phyloP scores from a whole-genome alignment of 2,888 invertebrate genomes.

The Lymantria monacha region DNA sequence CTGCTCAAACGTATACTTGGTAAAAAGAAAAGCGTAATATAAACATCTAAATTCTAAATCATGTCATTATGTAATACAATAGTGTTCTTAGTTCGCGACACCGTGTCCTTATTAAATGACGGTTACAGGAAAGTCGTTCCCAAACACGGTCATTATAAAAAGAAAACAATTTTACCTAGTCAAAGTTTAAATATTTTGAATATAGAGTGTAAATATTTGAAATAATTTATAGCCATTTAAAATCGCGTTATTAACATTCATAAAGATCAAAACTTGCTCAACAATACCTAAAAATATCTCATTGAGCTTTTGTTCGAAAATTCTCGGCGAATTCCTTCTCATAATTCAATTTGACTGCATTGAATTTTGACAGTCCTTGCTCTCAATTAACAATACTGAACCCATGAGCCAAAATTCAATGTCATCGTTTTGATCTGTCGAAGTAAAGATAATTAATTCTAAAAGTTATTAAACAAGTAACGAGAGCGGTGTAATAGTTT shows the following conservation, averaged over 20 bases:
- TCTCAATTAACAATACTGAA: conserved; percentile 27
- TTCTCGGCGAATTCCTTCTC: conserved; percentile 27
- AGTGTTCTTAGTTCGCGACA: no score
- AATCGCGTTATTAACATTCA: not conserved
- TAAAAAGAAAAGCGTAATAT: no score
- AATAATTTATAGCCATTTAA: no score
- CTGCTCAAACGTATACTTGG: no score
- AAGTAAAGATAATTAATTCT: conserved; percentile 21
- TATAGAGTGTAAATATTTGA: no score
- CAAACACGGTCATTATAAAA: no score
- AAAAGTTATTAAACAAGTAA: conserved; percentile 29
- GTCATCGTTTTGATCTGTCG: conserved; percentile 25
- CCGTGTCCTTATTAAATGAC: no score
- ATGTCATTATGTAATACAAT: no score
- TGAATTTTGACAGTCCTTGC: conserved; percentile 29
- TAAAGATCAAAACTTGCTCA: conserved; percentile 9
- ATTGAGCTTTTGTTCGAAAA: conserved; percentile 23
- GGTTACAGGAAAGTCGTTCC: no score
- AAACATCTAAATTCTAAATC: no score
- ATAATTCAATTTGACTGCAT: conserved; percentile 19
- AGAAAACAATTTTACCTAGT: no score
- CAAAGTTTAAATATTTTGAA: no score
- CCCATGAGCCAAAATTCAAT: conserved; percentile 25
- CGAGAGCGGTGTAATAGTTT: conserved; percentile 25
- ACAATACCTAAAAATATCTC: conserved; percentile 19